Percentiles rank a stretch among this genome's conserved stretches.
These are phyloP conservation scores for Drosophila setosimentum DNA, from an alignment of 2,888 invertebrate species.

Conservation along the genomic window DNA sequence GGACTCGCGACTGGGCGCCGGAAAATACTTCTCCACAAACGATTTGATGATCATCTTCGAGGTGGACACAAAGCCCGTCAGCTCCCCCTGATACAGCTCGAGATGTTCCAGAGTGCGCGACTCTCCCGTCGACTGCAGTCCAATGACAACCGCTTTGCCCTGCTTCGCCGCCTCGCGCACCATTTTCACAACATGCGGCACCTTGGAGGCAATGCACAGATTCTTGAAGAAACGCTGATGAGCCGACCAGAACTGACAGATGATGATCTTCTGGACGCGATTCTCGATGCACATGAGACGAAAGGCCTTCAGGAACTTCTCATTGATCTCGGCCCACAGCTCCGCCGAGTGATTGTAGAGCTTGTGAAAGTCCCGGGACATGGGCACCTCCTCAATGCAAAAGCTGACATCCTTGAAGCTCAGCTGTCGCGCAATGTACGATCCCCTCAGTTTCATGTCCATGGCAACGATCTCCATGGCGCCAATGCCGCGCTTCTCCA, in stretches of 20 bases:
- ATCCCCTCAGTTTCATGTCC: slow-evolving; percentile 99
- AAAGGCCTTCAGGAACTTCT: slow-evolving; percentile 97
- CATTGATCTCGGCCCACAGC: slow-evolving; percentile 98
- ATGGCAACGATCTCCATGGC: slow-evolving; percentile 99
- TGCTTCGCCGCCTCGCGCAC: slow-evolving; percentile 94
- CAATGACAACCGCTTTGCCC: slow-evolving; percentile 99
- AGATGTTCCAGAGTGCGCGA: slow-evolving; percentile 98
- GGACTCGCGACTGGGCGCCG: slow-evolving; percentile 95
- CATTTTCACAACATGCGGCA: slow-evolving; percentile 90
- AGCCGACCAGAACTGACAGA: slow-evolving; percentile 99
- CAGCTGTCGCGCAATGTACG: slow-evolving; percentile 99
- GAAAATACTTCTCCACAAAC: slow-evolving; percentile 99
- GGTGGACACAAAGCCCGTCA: slow-evolving; percentile 98
- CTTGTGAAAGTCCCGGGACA: slow-evolving; percentile 93
- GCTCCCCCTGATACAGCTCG: slow-evolving; percentile 97
- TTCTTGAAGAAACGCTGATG: slow-evolving; percentile 99
- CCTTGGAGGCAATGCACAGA: slow-evolving; percentile 99
- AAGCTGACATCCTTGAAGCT: slow-evolving; percentile 99
- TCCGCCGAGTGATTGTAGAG: slow-evolving; percentile 97
- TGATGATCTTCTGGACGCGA: slow-evolving; percentile 98
- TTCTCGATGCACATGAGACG: slow-evolving; percentile 97
- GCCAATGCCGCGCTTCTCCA: slow-evolving; percentile 98
- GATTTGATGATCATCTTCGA: slow-evolving; percentile 96
- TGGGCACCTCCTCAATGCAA: slow-evolving; percentile 97
- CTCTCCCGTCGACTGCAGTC: slow-evolving; percentile 99